Conservation (phyloP, 2,888 invertebrate genomes). For the Ormyrus nitidulus region DNA sequence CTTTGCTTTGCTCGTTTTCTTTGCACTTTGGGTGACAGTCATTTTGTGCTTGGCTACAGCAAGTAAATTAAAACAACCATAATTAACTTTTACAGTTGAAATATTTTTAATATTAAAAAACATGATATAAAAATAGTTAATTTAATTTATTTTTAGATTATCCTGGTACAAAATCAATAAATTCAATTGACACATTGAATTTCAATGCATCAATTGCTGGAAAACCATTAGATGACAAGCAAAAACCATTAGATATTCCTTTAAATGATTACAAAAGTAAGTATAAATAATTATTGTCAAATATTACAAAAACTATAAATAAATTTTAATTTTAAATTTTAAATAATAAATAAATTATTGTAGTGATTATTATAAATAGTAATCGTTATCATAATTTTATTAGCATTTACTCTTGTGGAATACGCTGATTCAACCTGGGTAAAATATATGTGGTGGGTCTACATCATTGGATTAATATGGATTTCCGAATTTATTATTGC, state of each 20-base stretch:
- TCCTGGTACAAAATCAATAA: conserved; percentile 70
- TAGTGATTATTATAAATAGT: too few species aligned
- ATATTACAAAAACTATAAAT: background rate
- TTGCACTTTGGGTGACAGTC: conserved; percentile 90
- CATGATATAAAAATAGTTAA: conserved; percentile 10
- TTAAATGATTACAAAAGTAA: conserved; percentile 70
- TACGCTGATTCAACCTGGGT: conserved; percentile 88
- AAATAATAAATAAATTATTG: background rate
- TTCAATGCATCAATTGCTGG: conserved; percentile 59
- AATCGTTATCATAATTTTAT: background rate
- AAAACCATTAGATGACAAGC: conserved; percentile 34
- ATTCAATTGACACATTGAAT: conserved; percentile 63
- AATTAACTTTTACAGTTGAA: background rate
- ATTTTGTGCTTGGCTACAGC: conserved; percentile 91
- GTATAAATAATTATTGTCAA: conserved; percentile 19
- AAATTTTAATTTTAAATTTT: background rate
- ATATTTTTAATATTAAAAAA: conserved; percentile 6
- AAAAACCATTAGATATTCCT: conserved; percentile 60
- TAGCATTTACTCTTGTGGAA: conserved; percentile 82
- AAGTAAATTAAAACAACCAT: conserved; percentile 78
- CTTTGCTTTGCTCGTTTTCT: conserved; percentile 85
- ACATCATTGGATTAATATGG: conserved; percentile 89
- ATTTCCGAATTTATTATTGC: conserved; percentile 95
- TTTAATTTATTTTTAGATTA: conserved; percentile 67
- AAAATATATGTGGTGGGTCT: conserved; percentile 96